These are phyloP conservation scores for Hydrocynus forskahlii DNA, from an alignment of 2,797 vertebrate genomes.

Conservation along the genomic window DNA sequence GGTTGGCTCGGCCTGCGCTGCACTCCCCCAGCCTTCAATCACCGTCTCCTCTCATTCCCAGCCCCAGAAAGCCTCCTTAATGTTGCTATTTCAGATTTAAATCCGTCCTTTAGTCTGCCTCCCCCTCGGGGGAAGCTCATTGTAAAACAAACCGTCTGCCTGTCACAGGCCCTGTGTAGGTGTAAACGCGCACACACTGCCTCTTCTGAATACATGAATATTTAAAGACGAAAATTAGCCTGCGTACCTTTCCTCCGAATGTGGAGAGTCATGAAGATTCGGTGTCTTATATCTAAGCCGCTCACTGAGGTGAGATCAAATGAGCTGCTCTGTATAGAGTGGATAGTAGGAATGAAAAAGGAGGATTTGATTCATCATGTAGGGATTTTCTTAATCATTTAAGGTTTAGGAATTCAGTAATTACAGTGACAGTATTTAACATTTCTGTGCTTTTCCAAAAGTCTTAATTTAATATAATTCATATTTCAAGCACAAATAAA, in stretches of 20 bases:
- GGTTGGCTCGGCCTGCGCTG: slow-evolving; percentile 28
- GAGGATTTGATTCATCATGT: not conserved
- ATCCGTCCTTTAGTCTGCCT: slow-evolving; percentile 64
- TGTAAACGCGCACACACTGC: slow-evolving; percentile 63
- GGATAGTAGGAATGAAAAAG: slow-evolving; percentile 33
- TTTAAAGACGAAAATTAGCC: slow-evolving; percentile 64
- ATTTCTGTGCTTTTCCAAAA: slow-evolving; percentile 18
- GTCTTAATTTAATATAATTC: slow-evolving; percentile 8
- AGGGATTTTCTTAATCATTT: slow-evolving; percentile 1
- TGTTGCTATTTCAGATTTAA: slow-evolving; percentile 69
- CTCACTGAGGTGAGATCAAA: slow-evolving; percentile 43
- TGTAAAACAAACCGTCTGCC: slow-evolving; percentile 74
- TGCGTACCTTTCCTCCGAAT: slow-evolving; percentile 55
- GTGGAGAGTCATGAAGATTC: slow-evolving; percentile 50
- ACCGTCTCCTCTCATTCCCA: slow-evolving; percentile 59
- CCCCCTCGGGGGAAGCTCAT: slow-evolving; percentile 67
- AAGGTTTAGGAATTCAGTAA: not conserved
- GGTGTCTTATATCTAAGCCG: slow-evolving; percentile 32
- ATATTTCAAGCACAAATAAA: slow-evolving; percentile 6
- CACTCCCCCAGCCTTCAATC: slow-evolving; percentile 64
- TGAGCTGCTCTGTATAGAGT: slow-evolving; percentile 36
- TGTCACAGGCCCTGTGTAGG: slow-evolving; percentile 70
- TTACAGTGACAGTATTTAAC: slow-evolving; percentile 19
- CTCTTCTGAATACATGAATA: slow-evolving; percentile 71
- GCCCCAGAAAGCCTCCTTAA: slow-evolving; percentile 60